Evolutionary conservation across 2,888 invertebrate species (phyloP).

Genomic region (Erebia palarica): DNA sequence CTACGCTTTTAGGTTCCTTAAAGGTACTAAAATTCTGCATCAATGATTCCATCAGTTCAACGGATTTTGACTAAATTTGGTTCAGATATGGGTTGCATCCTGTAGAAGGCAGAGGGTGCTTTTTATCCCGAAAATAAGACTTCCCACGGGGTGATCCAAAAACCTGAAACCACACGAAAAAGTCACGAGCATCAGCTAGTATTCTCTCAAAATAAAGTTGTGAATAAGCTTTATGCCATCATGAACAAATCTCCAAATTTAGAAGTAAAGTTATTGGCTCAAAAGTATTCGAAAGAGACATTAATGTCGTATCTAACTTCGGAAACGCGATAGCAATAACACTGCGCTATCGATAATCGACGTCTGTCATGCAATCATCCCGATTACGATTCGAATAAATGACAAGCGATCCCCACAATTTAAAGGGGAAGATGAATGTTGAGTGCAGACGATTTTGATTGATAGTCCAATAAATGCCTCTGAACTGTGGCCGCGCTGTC

Average conservation of each 20-base stretch:
- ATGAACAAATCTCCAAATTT: neutral
- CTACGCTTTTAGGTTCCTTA: too few species aligned
- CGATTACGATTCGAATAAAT: conserved; percentile 39
- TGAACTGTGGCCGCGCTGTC: conserved; percentile 58
- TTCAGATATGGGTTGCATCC: too few species aligned
- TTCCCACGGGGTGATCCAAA: too few species aligned
- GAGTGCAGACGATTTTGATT: conserved; percentile 60
- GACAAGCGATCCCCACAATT: conserved; percentile 42
- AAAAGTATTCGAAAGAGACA: conserved; percentile 17
- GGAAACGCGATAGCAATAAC: conserved; percentile 20
- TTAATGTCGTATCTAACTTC: conserved; percentile 14
- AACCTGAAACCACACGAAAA: too few species aligned
- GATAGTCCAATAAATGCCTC: conserved; percentile 63
- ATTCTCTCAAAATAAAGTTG: too few species aligned
- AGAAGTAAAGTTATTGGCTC: conserved; percentile 3
- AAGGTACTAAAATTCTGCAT: too few species aligned
- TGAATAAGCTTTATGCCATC: neutral
- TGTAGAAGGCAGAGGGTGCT: too few species aligned
- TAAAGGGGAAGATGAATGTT: conserved; percentile 50
- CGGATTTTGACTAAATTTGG: too few species aligned
- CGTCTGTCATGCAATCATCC: conserved; percentile 36
- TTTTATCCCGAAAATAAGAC: too few species aligned
- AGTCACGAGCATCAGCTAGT: too few species aligned
- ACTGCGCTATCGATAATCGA: conserved; percentile 28
- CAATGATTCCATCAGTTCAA: too few species aligned